Percentiles rank a stretch among this genome's conserved stretches.
Evolutionary conservation across 2,113 vertebrate genomes (phyloP).

Genomic region (Neogobius melanostomus): DNA sequence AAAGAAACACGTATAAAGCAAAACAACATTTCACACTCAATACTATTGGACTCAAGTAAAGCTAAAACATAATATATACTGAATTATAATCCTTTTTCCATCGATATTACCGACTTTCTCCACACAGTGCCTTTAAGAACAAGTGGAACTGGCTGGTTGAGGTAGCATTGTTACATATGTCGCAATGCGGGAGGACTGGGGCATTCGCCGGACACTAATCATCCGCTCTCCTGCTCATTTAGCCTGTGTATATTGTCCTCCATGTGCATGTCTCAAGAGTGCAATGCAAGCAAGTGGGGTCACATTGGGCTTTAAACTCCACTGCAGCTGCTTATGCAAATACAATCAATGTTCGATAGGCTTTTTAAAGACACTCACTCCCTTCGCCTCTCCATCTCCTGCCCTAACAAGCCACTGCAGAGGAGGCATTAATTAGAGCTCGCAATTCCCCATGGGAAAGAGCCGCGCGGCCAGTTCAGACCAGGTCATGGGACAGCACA

Average conservation of each 20-base stretch:
- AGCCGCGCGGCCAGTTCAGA: slow-evolving; percentile 51
- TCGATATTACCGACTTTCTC: too few relatives aligned
- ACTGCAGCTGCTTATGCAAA: slow-evolving; percentile 73
- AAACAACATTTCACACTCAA: too few relatives aligned
- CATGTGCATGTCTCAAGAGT: slow-evolving; percentile 15
- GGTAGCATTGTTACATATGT: slow-evolving; percentile 39
- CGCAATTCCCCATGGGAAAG: slow-evolving; percentile 59
- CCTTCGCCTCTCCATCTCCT: slow-evolving; percentile 29
- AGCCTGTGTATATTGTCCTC: slow-evolving; percentile 15
- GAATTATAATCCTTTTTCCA: too few relatives aligned
- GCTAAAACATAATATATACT: too few relatives aligned
- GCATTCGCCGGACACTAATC: slow-evolving; percentile 42
- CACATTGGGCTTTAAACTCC: slow-evolving; percentile 52
- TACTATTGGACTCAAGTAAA: too few relatives aligned
- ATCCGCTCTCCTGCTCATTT: slow-evolving; percentile 38
- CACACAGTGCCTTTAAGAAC: slow-evolving; percentile 46
- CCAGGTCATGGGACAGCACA: slow-evolving; percentile 41
- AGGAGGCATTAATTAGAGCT: slow-evolving; percentile 70
- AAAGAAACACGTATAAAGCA: too few relatives aligned
- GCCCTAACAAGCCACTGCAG: slow-evolving; percentile 63
- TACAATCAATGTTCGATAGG: slow-evolving; percentile 72
- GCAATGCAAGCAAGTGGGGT: slow-evolving; percentile 44
- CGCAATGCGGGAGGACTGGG: slow-evolving; percentile 63
- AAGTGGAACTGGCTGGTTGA: slow-evolving; percentile 41
- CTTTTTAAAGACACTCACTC: slow-evolving; percentile 18